Evolutionary conservation across 1,140 invertebrate species (phyloP), one percentile per base, ranked within the genome.

Genomic region (Stratiolaelaps scimitus): DNA sequence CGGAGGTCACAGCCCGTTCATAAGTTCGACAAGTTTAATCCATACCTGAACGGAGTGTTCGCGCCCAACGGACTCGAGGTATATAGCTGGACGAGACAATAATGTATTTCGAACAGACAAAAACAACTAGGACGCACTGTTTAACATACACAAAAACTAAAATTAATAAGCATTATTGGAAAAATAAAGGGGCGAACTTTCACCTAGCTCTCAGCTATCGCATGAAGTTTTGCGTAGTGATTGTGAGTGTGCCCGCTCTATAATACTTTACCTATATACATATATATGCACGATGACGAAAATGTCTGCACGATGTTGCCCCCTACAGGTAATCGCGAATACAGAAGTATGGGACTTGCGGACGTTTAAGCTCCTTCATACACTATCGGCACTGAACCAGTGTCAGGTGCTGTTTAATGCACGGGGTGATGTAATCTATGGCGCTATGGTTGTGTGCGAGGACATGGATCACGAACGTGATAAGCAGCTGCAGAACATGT

Each of bases 21-120:
- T 75, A 98, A 97, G 73, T 92, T 98, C 73, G 95, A 98, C 78
- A 98, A 98, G 76, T 81, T 98, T 23, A 96, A 97, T 78, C 86
- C 93, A 73, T 85, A 85, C 43, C 82, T 95, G 23, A 95, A 89
- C 73, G 95, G 94, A 0, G 85, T 93, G 1, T 99, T 98, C 74
- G 93, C 98, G 83, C 93, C 94, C 0, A 94, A 92, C 75, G 93
- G 92, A 0, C 80, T 91, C 44, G 92, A 98, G 10, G 34, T 40
- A 40, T 10, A 10, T 40, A 10, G 5, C 10, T 40, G 10, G 4
- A 40, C 10, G 34, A 40, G 10, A 4, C 10, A 40, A 40, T 40
- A 40, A 78, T 87, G 92, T 70, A 81, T 83, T 67, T 81, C 80
- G 64, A 81, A 81, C 68, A 78, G n/a, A 79, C 26, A 79, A 83